phyloP scores from a whole-genome alignment of 2,797 vertebrate species.

The Botia almorhae region DNA sequence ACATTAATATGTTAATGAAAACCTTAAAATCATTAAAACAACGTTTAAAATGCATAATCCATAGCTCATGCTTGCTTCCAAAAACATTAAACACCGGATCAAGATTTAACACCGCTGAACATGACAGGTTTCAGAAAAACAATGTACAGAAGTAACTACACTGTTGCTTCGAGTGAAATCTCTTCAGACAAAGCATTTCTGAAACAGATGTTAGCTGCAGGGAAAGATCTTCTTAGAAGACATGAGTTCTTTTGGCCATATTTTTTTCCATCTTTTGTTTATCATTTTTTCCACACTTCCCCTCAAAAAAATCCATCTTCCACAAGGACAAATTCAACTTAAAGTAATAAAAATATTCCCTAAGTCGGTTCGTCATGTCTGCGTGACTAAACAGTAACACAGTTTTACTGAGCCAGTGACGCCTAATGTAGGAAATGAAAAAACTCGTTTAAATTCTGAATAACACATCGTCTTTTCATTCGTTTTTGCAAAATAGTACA shows the following conservation, averaged over 20 bases:
- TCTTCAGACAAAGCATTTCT: conserved; percentile 56
- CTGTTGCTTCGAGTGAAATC: conserved; percentile 70
- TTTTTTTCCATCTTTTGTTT: conserved; percentile 25
- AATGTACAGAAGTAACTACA: conserved; percentile 68
- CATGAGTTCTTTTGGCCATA: conserved; percentile 48
- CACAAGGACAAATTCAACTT: conserved; percentile 54
- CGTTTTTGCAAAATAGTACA: conserved; percentile 29
- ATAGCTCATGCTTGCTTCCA: conserved; percentile 46
- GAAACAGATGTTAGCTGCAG: conserved; percentile 64
- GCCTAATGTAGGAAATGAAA: conserved; percentile 32
- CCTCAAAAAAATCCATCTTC: background rate
- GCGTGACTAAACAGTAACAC: conserved; percentile 47
- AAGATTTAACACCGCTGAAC: too few species aligned
- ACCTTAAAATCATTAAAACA: conserved; percentile 42
- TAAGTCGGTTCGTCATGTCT: conserved; percentile 16
- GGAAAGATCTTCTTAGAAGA: conserved; percentile 60
- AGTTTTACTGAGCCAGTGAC: conserved; percentile 23
- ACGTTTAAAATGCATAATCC: conserved; percentile 40
- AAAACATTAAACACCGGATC: conserved; percentile 52
- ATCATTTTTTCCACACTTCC: background rate
- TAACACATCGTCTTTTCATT: conserved; percentile 24
- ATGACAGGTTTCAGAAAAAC: conserved; percentile 53
- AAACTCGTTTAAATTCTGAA: background rate
- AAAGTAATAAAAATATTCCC: conserved; percentile 39
- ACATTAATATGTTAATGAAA: conserved; percentile 48